phyloP scores from a whole-genome alignment of 2,888 invertebrate genomes.

The Torymus aiolomorphi region DNA sequence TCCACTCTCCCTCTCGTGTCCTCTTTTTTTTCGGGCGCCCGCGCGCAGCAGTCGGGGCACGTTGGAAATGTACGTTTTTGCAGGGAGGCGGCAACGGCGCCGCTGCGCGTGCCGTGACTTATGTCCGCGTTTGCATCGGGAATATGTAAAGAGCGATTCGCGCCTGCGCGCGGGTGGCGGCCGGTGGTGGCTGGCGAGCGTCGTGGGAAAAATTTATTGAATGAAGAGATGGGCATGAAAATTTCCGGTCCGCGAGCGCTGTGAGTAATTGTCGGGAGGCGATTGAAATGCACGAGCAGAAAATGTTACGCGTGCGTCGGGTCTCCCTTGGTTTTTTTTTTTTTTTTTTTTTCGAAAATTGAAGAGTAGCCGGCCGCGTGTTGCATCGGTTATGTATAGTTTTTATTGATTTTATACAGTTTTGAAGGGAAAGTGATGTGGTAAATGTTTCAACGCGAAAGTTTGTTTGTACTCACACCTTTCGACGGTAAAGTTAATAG shows the following conservation, averaged over 20 bases:
- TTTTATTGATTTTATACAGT: no score
- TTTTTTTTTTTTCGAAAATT: no score
- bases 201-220: constrained; percentile 52
- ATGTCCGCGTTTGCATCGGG: constrained; percentile 54
- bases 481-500: no score
- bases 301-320: no score
- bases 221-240: constrained; percentile 38
- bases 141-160: constrained; percentile 53
- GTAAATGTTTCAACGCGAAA: no score
- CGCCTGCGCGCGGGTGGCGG: background rate
- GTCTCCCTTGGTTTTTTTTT: no score
- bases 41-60: constrained; percentile 46
- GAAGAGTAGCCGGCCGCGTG: no score
- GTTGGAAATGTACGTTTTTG: constrained; percentile 50
- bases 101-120: constrained; percentile 45
- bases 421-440: no score
- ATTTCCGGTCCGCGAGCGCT: constrained; percentile 2
- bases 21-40: constrained; percentile 5
- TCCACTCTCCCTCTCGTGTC: constrained; percentile 11
- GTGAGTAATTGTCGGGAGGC: background rate
- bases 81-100: background rate
- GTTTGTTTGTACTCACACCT: no score
- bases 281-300: no score
- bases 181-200: background rate
- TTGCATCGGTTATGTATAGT: no score